Evolutionary conservation across 2,888 invertebrate genomes (phyloP).

Genomic region (Tetranychus truncatus): DNA sequence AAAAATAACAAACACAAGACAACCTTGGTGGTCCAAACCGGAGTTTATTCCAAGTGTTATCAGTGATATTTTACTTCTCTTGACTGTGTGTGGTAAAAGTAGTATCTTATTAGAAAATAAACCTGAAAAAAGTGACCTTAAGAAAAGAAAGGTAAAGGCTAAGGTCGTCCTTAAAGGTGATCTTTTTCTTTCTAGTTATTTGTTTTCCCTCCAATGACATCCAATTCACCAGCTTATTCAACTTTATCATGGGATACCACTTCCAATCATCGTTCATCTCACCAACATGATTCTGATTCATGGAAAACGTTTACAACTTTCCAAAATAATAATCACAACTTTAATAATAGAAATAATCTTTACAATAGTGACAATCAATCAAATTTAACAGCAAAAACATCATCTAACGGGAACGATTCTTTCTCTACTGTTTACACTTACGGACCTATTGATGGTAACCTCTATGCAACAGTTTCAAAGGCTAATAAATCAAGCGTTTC

Average conservation of each 20-base stretch:
- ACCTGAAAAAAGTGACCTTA: not conserved
- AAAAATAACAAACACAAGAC: not conserved
- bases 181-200: not conserved
- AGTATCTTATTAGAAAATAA: not conserved
- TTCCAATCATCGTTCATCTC: not conserved
- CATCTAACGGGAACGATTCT: not conserved
- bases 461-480: slow-evolving; percentile 49
- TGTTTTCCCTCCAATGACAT: not conserved
- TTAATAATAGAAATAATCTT: not conserved
- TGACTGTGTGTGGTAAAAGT: not conserved
- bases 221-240: not conserved
- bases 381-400: not conserved
- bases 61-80: not conserved
- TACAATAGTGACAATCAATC: not conserved
- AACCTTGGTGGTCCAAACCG: not conserved
- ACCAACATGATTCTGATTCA: not conserved
- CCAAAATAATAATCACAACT: not conserved
- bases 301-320: not conserved
- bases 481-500: slow-evolving; percentile 28
- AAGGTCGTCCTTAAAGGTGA: not conserved
- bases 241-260: not conserved
- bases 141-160: not conserved
- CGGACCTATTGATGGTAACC: slow-evolving; percentile 71
- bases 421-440: slow-evolving; percentile 43
- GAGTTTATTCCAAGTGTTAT: not conserved